Evolutionary conservation across 2,888 invertebrate genomes (phyloP).

Genomic region (Xylota sylvarum): DNA sequence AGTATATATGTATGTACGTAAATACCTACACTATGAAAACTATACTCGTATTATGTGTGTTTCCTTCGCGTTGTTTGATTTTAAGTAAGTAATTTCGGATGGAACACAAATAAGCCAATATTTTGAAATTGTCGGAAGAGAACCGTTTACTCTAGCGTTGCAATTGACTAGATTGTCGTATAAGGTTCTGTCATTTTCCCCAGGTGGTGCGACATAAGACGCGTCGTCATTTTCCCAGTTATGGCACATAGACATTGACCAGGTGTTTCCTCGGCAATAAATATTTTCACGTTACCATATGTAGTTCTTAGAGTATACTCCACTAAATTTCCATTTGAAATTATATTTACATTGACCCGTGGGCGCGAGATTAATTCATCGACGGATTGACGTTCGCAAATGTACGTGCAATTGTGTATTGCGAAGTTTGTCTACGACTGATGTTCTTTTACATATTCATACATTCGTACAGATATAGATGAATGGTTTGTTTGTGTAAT

Average conservation of each 20-base stretch:
- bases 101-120: constrained; percentile 25
- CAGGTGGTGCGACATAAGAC: neutral
- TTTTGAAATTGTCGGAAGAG: neutral
- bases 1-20: neutral
- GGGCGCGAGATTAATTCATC: neutral
- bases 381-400: neutral
- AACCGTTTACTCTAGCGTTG: neutral
- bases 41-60: constrained; percentile 18
- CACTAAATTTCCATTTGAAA: neutral
- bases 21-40: neutral
- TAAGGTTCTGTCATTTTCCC: neutral
- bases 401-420: neutral
- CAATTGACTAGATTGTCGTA: constrained; percentile 1
- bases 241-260: constrained; percentile 2
- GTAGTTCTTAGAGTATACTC: neutral
- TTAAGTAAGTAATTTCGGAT: constrained; percentile 10
- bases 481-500: neutral
- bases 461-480: neutral
- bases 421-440: neutral
- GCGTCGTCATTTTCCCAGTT: neutral
- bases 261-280: constrained; percentile 8
- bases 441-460: neutral
- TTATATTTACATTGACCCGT: constrained; percentile 1
- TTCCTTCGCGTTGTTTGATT: constrained; percentile 24
- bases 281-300: neutral